Evolutionary conservation across 1,140 invertebrate genomes (phyloP).

Genomic region (Zophobas morio): DNA sequence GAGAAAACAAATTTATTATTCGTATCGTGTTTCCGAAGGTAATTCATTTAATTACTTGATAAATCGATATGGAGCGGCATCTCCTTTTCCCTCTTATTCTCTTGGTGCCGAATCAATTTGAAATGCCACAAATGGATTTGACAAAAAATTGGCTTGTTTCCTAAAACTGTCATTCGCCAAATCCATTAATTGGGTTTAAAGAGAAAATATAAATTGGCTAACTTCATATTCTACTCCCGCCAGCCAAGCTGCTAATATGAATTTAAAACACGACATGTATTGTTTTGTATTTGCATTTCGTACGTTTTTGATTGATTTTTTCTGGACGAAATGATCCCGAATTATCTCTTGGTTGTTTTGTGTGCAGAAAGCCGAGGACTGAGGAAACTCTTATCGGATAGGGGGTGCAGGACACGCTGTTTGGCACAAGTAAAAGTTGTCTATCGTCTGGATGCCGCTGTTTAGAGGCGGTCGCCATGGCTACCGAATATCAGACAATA

Average conservation of each 20-base stretch:
- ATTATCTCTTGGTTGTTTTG: constrained; percentile 36
- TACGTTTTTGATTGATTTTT: constrained; percentile 25
- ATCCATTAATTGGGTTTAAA: constrained; percentile 39
- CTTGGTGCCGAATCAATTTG: constrained; percentile 37
- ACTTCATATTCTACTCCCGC: constrained; percentile 18
- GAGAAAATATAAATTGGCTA: constrained; percentile 29
- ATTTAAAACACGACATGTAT: constrained; percentile 7
- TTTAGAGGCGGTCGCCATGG: constrained; percentile 42
- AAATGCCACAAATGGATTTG: constrained; percentile 42
- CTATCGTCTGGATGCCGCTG: constrained; percentile 47
- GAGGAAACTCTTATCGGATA: constrained; percentile 33
- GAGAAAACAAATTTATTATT: constrained; percentile 43
- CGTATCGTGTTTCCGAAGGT: constrained; percentile 39
- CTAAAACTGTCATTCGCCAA: constrained; percentile 40
- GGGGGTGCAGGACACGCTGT: constrained; percentile 44
- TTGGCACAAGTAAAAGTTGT: constrained; percentile 49
- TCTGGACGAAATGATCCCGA: constrained; percentile 20
- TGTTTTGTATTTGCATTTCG: constrained; percentile 15
- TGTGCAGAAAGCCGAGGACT: constrained; percentile 19
- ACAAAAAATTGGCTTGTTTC: constrained; percentile 39
- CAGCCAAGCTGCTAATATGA: constrained; percentile 35
- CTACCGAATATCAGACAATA: constrained; percentile 48
- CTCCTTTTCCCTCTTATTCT: constrained; percentile 42
- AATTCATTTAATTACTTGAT: constrained; percentile 43
- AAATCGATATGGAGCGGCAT: constrained; percentile 32